Base-by-base conservation (phyloP, 2,888 invertebrate genomes). In the Lasioglossum oenotherae region DNA sequence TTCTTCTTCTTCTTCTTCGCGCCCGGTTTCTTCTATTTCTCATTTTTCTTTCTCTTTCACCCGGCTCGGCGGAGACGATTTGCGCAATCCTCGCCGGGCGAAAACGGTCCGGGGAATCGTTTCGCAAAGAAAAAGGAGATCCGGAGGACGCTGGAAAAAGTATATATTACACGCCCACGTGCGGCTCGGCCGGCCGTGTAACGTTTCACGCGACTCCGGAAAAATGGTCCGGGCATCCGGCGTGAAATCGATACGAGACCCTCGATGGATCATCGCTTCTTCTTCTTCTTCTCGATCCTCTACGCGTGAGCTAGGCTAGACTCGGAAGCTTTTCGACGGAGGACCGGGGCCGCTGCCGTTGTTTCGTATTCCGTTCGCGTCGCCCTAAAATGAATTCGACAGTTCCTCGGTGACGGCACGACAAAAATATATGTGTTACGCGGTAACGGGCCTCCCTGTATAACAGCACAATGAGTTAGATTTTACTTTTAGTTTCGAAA, bases 401-500 rank as follows among this genome's bases (percentile, higher is more conserved):
- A 73, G 60, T 74, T 82, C 85, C 82, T 27, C 78, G 49, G 27
- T n/a, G 35, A 69, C 69, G 38, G 74, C 35, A 84, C 74, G 89
- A 92, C 92, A 85, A 91, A 93, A 92, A 93, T 93, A 93, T 92
- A 90, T 91, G 91, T 91, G 91, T 92, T 91, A 92, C 92, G 92
- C 92, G 92, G 88, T 92, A 92, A 92, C 89, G 87, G 88, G 38
- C 46, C 67, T 60, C 74, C 67, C 74, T 88, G 91, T 91, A 92
- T 90, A 92, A 92, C 91, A 90, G 92, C 92, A 94, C 94, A 94
- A 94, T 93, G 93, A 94, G 94, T 94, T 95, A 94, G 94, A 95
- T 95, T 95, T 95, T 95, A 95, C 95, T 95, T 95, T 94, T 95
- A 93, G 95, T 95, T 95, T 95, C 95, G 94, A 95, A 95, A 95